phyloP scores from a whole-genome alignment of 2,113 vertebrate genomes.

The Theristicus caerulescens region DNA sequence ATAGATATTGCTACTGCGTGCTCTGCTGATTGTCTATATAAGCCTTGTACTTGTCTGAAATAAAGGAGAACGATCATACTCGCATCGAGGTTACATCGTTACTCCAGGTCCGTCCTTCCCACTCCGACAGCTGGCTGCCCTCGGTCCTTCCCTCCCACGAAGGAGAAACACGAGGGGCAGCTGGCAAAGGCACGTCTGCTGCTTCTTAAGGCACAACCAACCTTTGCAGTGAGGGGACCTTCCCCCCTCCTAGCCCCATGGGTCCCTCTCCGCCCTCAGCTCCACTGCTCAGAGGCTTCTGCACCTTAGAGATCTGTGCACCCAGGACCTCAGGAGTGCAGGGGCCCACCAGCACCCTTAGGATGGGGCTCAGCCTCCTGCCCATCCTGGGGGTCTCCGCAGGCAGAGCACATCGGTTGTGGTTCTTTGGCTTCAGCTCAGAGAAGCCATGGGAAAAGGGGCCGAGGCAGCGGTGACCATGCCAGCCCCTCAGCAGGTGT shows the following conservation, averaged over 20 bases:
- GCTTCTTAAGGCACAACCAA: background rate
- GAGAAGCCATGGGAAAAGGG: background rate
- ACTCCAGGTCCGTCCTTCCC: no score
- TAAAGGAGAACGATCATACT: no score
- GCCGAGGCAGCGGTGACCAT: accelerated
- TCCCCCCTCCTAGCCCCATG: background rate
- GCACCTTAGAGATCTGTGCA: background rate
- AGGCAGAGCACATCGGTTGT: background rate
- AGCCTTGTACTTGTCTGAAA: no score
- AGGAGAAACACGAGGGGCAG: background rate
- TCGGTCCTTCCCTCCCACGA: background rate
- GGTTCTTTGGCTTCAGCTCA: background rate
- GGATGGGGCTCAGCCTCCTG: background rate
- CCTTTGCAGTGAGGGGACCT: background rate
- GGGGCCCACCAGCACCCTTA: background rate
- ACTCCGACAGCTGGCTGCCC: background rate
- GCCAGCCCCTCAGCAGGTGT: accelerated
- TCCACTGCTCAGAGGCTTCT: background rate
- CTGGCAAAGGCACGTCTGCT: background rate
- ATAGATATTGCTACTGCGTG: no score
- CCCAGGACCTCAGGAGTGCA: background rate
- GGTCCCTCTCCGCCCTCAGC: background rate
- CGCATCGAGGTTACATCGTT: no score
- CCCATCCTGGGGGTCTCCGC: no score
- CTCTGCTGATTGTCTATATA: no score